These are phyloP conservation scores for Calliphora vomitoria DNA, from an alignment of 2,888 invertebrate genomes.

Conservation along the genomic window DNA sequence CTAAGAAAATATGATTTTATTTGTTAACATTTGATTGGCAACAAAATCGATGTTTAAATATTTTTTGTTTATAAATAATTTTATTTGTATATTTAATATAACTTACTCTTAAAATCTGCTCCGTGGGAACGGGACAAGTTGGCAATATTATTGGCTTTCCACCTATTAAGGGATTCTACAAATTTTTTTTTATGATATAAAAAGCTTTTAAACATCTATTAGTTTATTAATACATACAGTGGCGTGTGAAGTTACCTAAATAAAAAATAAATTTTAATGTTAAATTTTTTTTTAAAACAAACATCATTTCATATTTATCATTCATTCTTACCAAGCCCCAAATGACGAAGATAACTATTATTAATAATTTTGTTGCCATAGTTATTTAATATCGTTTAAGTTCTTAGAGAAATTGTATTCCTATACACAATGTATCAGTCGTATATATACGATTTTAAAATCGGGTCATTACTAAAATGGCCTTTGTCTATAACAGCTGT, in stretches of 20 bases:
- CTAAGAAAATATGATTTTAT: constrained; percentile 46
- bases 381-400: constrained; percentile 33
- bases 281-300: not conserved
- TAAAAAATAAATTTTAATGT: constrained; percentile 13
- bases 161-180: not conserved
- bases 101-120: constrained; percentile 65
- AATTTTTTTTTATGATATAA: not conserved
- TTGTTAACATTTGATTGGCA: too few relatives aligned
- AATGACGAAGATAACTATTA: constrained; percentile 25
- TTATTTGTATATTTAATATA: too few relatives aligned
- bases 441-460: constrained; percentile 55
- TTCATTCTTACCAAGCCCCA: constrained; percentile 58
- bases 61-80: too few relatives aligned
- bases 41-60: too few relatives aligned
- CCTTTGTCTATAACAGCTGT: constrained; percentile 29
- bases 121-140: constrained; percentile 65
- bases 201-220: not conserved
- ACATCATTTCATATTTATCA: not conserved
- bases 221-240: constrained; percentile 52
- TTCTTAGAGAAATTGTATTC: constrained; percentile 19
- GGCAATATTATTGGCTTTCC: not conserved
- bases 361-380: constrained; percentile 53
- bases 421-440: constrained; percentile 15
- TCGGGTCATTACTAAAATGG: constrained; percentile 22
- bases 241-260: constrained; percentile 37